Conservation (phyloP, 2,113 vertebrate genomes). For the Macquaria ambigua region DNA sequence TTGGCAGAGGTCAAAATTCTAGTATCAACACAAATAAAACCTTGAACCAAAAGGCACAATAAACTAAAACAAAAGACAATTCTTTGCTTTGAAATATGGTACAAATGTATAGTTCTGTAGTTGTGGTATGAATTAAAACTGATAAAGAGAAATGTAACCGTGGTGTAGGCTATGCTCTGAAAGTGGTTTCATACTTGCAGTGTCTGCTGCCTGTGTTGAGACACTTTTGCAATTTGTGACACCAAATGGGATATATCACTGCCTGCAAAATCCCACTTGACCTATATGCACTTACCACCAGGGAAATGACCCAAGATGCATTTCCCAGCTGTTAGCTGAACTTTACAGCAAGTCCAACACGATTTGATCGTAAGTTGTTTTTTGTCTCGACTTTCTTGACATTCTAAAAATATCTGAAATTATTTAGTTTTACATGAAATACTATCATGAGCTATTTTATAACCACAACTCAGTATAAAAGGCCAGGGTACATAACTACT, state of each 20-base stretch:
- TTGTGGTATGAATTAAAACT: neutral
- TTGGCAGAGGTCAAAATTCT: neutral
- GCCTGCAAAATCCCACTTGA: constrained; percentile 36
- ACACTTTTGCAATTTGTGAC: constrained; percentile 37
- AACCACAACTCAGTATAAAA: neutral
- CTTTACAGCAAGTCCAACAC: neutral
- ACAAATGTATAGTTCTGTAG: neutral
- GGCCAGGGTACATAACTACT: neutral
- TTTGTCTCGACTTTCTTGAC: no score
- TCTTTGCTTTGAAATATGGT: constrained; percentile 26
- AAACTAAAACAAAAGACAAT: constrained; percentile 1
- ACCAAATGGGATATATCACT: constrained; percentile 14
- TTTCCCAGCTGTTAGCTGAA: constrained; percentile 3
- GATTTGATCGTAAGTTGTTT: neutral
- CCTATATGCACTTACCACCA: constrained; percentile 17
- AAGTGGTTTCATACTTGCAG: neutral
- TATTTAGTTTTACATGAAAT: neutral
- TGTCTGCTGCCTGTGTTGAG: constrained; percentile 34
- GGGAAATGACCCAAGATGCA: neutral
- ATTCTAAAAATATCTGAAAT: neutral
- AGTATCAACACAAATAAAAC: neutral
- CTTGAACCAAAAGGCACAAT: constrained; percentile 36
- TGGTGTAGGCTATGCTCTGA: neutral
- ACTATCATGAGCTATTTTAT: neutral
- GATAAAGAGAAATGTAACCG: neutral